Base-by-base conservation (phyloP, 2,113 vertebrate species). In the Paracanthobrama guichenoti region DNA sequence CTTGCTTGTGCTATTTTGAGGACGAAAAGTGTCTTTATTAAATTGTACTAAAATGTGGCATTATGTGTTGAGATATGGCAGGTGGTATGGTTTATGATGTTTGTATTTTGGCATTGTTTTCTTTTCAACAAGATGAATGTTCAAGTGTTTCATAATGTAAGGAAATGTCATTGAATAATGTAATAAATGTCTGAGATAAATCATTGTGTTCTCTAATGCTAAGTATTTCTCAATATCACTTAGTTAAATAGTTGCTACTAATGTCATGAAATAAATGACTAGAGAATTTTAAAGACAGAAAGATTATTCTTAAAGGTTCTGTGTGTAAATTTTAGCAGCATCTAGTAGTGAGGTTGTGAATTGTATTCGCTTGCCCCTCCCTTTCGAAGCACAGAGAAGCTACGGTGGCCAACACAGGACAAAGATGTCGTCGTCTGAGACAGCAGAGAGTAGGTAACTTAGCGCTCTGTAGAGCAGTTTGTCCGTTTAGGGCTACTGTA, bases 31-130 rank as follows among this genome's bases (percentile, higher is more conserved):
- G 39, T 24, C n/a, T 39, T 35, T 35, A 35, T 2, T 72, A 46
- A 14, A 42, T 66, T 66, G 20, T 59, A 53, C 28, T 69, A 12
- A 31, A 35, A 66, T 86, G 57, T 69, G 24, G 75, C 31, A 69
- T 71, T 79, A 42, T 42, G 24, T 79, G 85, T 59, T 39, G 46
- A 24, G n/a, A 72, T 24, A 81, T 64, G 64, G 50, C 35, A 64
- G 13, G 8, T 79, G 74, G 48, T 64, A 77, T 50, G 20, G 24
- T 75, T 87, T 46, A 48, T 53, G 35, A 69, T 44, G 24, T 84
- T 87, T 87, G 83, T 87, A 79, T 87, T 81, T 83, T 84, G 82
- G 35, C 50, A 72, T 79, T 66, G 39, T 55, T 74, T 80, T 77
- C 26, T 74, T 67, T 62, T 22, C 35, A 44, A 72, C 6, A 13